Percentiles rank a stretch among this genome's conserved stretches.
Evolutionary conservation across 2,113 vertebrate genomes (phyloP).

Genomic region (Ophiodon elongatus): DNA sequence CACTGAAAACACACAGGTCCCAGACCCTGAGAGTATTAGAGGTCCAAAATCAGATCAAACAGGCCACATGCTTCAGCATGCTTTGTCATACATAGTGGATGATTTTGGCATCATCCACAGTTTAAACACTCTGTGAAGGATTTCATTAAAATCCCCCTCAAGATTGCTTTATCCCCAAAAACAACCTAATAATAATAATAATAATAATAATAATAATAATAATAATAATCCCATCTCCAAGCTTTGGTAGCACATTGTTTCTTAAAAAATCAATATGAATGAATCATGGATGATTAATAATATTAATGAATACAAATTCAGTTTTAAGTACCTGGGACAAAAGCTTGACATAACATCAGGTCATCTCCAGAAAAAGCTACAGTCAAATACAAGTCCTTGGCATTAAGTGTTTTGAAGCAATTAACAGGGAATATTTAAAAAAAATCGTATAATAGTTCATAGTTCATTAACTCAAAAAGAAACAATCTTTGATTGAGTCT

Average conservation of each 20-base stretch:
- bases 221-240: slow-evolving; percentile 10
- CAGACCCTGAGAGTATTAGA: slow-evolving; percentile 6
- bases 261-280: neutral
- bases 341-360: neutral
- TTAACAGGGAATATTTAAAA: neutral
- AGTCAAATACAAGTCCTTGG: slow-evolving; percentile 10
- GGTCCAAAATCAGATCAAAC: slow-evolving; percentile 23
- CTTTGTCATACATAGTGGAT: neutral
- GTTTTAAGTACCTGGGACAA: slow-evolving; percentile 7
- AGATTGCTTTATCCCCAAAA: neutral
- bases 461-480: neutral
- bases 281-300: neutral
- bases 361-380: slow-evolving; percentile 13
- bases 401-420: neutral
- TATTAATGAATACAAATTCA: slow-evolving; percentile 1
- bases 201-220: neutral
- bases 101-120: neutral
- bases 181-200: too few relatives aligned
- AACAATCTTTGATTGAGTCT: neutral
- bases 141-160: neutral
- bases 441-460: neutral
- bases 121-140: neutral
- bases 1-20: slow-evolving; percentile 33
- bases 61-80: slow-evolving; percentile 17
- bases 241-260: neutral